Evolutionary conservation across 1,140 invertebrate genomes (phyloP).

Genomic region (Magallana angulata): DNA sequence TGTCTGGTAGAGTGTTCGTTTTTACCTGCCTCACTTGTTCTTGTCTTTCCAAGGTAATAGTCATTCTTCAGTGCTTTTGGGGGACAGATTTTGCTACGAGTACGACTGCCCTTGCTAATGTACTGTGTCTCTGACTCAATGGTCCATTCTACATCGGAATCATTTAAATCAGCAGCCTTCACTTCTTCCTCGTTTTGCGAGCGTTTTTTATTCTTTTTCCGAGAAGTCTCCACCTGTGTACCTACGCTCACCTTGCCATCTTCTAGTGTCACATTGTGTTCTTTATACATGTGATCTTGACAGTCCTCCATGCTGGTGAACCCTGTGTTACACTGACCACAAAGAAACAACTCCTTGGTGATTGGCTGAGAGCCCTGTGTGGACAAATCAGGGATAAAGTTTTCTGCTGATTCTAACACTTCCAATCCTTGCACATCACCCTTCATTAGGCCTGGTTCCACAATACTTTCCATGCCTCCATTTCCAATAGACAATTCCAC

Average conservation of each 20-base stretch:
- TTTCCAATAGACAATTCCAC: slow-evolving; percentile 28
- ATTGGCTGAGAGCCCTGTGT: slow-evolving; percentile 41
- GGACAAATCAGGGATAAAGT: background rate
- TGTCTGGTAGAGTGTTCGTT: slow-evolving; percentile 16
- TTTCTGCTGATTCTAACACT: background rate
- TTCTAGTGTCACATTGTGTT: slow-evolving; percentile 58
- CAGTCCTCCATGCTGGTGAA: slow-evolving; percentile 77
- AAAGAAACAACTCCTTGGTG: slow-evolving; percentile 74
- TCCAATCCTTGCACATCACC: background rate
- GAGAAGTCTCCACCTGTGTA: slow-evolving; percentile 64
- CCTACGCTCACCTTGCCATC: slow-evolving; percentile 65
- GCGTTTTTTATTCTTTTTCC: slow-evolving; percentile 69
- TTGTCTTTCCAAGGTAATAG: slow-evolving; percentile 70
- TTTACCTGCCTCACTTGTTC: slow-evolving; percentile 51
- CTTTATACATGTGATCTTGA: slow-evolving; percentile 75
- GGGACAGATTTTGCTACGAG: slow-evolving; percentile 66
- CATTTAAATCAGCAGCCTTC: slow-evolving; percentile 57
- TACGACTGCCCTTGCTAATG: slow-evolving; percentile 56
- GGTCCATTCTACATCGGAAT: slow-evolving; percentile 59
- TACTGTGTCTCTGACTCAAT: slow-evolving; percentile 51
- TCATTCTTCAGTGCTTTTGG: slow-evolving; percentile 75
- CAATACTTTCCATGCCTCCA: background rate
- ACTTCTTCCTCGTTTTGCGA: slow-evolving; percentile 60
- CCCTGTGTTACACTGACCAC: slow-evolving; percentile 76
- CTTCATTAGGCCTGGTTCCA: background rate